Base-by-base conservation (phyloP, 1,140 invertebrate genomes). In the Cyclina sinensis region DNA sequence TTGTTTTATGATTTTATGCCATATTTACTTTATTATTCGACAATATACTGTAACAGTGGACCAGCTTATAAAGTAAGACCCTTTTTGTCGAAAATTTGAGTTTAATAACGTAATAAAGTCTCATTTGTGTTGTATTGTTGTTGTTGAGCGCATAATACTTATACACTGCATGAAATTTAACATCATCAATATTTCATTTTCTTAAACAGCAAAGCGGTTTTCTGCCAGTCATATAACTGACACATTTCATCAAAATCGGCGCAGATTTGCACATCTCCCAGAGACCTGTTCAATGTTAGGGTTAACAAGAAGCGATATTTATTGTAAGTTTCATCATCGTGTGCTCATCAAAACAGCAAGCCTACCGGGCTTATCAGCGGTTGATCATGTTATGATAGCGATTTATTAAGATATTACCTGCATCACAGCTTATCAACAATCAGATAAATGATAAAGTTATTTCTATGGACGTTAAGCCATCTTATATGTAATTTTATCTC, bases 261-360 rank as follows among this genome's bases (percentile, higher is more conserved):
- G 30, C 14, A 70, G 12, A 37, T 35, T 4, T 37, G 16, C 35
- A 70, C 21, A 27, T 70, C 14, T 70, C 32, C 12, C 16, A 21
- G 27, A 24, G 27, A 70, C 65, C 65, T 70, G 65, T n/a, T 70
- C 35, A 70, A 37, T 70, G 65, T 39, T 18, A 9, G 37, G 32
- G 65, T 70, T 70, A 70, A 70, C 24, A 70, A 70, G 65, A 24
- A 2, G 37, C 14, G 65, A 70, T 70, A 70, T 70, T 70, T 70
- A 70, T 70, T 70, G 65, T 14, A 35, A 37, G 35, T 70, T 70
- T 70, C 65, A n/a, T 70, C 65, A 39, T 70, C 14, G 18, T 16
- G 27, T 37, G 65, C 24, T 70, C 65, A 70, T 70, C 65, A 70
- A 70, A 70, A 70, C 65, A 70, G 65, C 65, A 70, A 70, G 65